Percentiles rank a stretch among this genome's conserved stretches.
These are phyloP conservation scores for Tiliqua scincoides DNA, from an alignment of 2,113 vertebrate species.

Conservation along the genomic window DNA sequence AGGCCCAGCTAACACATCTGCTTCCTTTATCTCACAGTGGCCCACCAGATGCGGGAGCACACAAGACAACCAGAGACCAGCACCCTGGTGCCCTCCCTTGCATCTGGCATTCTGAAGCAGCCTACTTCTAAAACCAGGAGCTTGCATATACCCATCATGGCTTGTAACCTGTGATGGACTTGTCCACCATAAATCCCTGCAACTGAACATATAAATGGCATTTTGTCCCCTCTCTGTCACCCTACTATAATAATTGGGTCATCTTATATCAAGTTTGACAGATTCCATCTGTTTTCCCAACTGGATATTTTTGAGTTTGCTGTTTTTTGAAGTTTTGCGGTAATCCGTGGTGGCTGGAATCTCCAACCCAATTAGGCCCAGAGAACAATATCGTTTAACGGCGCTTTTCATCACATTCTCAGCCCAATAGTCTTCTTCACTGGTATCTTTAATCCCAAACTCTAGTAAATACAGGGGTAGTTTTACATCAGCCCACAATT, in stretches of 20 bases:
- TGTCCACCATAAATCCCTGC: too few species aligned
- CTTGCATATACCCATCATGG: too few species aligned
- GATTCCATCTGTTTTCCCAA: not conserved
- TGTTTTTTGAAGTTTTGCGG: not conserved
- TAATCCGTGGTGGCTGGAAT: rapidly evolving
- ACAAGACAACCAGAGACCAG: too few species aligned
- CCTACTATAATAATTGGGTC: not conserved
- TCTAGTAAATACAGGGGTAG: not conserved
- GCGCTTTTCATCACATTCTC: not conserved
- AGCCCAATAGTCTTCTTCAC: not conserved
- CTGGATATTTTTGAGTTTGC: not conserved
- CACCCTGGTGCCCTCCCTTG: too few species aligned
- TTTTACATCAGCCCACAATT: conserved; percentile 13
- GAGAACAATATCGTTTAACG: not conserved
- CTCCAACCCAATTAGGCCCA: not conserved
- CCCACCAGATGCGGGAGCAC: too few species aligned
- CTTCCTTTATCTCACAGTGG: too few species aligned
- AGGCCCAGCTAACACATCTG: too few species aligned
- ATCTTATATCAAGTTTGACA: too few species aligned
- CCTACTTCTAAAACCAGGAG: too few species aligned
- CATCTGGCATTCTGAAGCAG: too few species aligned
- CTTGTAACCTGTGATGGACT: too few species aligned
- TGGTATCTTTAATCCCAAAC: not conserved
- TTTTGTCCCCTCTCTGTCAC: not conserved
- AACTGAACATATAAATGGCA: not conserved